Percentiles rank a stretch among this genome's conserved stretches.
phyloP scores from a whole-genome alignment of 2,113 vertebrate species.

The Euleptes europaea region DNA sequence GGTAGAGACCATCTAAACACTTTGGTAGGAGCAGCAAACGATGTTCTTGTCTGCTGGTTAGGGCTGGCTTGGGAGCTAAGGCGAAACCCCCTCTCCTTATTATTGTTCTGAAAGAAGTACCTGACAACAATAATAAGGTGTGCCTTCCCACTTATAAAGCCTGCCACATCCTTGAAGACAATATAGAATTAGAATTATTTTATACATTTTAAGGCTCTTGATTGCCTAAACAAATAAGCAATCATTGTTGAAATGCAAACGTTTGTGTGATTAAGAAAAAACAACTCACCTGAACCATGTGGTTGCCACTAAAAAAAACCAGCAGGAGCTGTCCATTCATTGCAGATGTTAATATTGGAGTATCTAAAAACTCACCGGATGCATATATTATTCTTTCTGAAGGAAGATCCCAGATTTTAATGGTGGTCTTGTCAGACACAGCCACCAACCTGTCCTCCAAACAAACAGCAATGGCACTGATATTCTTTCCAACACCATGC shows the following conservation, averaged over 20 bases:
- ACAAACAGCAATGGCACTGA: constrained; percentile 60
- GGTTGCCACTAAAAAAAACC: constrained; percentile 56
- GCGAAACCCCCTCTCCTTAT: too few relatives aligned
- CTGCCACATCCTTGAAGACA: too few relatives aligned
- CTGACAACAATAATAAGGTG: too few relatives aligned
- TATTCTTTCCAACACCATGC: constrained; percentile 44
- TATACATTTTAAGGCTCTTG: background rate
- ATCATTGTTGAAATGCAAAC: background rate
- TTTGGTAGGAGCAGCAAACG: too few relatives aligned
- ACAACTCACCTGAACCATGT: constrained; percentile 54
- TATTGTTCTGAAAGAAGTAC: too few relatives aligned
- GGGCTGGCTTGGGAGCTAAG: too few relatives aligned
- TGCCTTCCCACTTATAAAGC: too few relatives aligned
- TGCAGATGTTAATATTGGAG: constrained; percentile 61
- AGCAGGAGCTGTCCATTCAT: constrained; percentile 65
- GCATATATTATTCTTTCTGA: constrained; percentile 63
- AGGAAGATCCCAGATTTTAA: constrained; percentile 72
- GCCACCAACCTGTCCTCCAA: constrained; percentile 69
- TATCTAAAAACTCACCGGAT: constrained; percentile 52
- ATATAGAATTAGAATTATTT: background rate
- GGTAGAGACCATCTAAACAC: too few relatives aligned
- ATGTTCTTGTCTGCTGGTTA: too few relatives aligned
- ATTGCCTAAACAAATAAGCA: background rate
- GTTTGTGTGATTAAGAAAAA: background rate
- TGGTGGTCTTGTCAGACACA: constrained; percentile 59